A percentile compares a stretch with the other conserved stretches of the same genome.
Conservation (phyloP, 2,797 vertebrate species). For the Pogoniulus pusillus region DNA sequence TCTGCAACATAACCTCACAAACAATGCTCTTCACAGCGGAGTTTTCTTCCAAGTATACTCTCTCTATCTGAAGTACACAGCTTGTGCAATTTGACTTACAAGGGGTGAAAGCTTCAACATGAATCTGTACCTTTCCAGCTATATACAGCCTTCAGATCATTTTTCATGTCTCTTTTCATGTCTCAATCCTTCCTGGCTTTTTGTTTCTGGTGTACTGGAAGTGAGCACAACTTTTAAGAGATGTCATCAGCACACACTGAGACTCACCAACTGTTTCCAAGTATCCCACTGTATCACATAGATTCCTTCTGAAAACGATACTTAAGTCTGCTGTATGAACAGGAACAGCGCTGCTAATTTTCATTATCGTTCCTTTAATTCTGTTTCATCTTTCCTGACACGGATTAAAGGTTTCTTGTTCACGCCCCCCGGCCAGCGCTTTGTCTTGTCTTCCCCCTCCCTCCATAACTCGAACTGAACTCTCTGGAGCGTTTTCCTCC, state of each 20-base stretch:
- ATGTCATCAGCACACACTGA: not conserved
- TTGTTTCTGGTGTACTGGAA: not conserved
- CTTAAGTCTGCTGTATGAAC: too few species aligned
- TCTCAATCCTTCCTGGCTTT: not conserved
- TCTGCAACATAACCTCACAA: not conserved
- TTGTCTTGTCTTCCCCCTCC: not conserved
- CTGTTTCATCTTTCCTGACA: too few species aligned
- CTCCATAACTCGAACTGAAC: fast-evolving
- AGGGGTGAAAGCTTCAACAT: not conserved
- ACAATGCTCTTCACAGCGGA: not conserved
- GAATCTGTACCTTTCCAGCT: not conserved
- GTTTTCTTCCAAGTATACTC: not conserved
- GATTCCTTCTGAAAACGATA: not conserved
- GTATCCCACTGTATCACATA: fast-evolving
- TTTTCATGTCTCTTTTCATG: not conserved
- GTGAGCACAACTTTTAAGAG: not conserved
- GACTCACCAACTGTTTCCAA: not conserved
- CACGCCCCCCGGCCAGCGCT: fast-evolving
- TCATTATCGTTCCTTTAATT: not conserved
- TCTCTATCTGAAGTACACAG: not conserved
- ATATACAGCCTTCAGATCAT: not conserved
- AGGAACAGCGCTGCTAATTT: not conserved
- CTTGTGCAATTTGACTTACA: too few species aligned
- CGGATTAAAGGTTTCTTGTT: not conserved
- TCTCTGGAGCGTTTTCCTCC: fast-evolving